These are phyloP conservation scores for Anabacerthia variegaticeps DNA, from an alignment of 2,797 vertebrate genomes.

Conservation along the genomic window DNA sequence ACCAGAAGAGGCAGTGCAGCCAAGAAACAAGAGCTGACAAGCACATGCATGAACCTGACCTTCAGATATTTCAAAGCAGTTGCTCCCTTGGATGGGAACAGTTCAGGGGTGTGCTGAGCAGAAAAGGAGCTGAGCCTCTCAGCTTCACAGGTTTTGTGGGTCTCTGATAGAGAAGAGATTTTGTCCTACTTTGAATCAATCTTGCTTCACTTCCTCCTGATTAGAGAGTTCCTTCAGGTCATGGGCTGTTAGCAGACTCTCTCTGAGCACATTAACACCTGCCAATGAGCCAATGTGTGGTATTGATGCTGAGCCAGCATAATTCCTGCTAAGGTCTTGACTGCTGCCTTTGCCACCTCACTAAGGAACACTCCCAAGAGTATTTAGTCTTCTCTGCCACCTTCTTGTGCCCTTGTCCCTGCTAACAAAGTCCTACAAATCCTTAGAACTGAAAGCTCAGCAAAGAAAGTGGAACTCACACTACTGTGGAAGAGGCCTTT, in stretches of 20 bases:
- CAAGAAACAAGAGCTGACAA: not conserved
- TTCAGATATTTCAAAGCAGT: not conserved
- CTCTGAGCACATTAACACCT: slow-evolving; percentile 61
- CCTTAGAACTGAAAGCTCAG: not conserved
- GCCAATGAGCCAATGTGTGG: slow-evolving; percentile 26
- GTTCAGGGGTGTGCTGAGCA: not conserved
- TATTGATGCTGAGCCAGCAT: slow-evolving; percentile 48
- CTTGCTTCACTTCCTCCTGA: slow-evolving; percentile 40
- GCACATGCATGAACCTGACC: not conserved
- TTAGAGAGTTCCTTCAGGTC: slow-evolving; percentile 40
- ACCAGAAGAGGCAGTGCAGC: not conserved
- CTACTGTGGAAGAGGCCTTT: not conserved
- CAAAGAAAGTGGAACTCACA: not conserved
- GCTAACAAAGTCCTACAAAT: not conserved
- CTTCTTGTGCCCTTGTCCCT: slow-evolving; percentile 37
- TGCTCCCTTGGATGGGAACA: not conserved
- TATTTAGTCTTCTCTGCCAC: not conserved
- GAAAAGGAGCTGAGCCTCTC: not conserved
- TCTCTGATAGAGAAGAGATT: not conserved
- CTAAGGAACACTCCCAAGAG: slow-evolving; percentile 4
- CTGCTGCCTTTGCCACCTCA: slow-evolving; percentile 44
- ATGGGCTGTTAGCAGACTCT: slow-evolving; percentile 28
- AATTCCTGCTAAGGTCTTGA: slow-evolving; percentile 6
- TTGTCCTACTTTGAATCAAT: slow-evolving; percentile 26
- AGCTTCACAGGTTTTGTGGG: not conserved